These are phyloP conservation scores for Isichthys henryi DNA, from an alignment of 2,113 vertebrate species.

Conservation along the genomic window DNA sequence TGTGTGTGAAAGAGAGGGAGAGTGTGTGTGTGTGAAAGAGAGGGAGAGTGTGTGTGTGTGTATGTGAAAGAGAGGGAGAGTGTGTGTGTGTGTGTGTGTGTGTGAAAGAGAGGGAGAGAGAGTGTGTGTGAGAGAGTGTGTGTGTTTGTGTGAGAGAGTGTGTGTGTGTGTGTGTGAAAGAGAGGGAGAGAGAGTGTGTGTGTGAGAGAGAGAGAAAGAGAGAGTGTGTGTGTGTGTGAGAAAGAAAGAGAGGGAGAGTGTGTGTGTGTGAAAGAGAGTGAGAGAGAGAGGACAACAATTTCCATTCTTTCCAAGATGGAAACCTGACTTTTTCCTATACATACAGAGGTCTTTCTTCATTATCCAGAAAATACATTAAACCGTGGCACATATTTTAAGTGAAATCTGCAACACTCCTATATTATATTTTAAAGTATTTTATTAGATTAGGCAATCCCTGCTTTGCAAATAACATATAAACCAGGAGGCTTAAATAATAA, in stretches of 20 bases:
- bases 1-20: background rate
- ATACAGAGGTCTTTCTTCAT: background rate
- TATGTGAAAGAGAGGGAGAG: background rate
- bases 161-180: background rate
- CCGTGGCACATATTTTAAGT: background rate
- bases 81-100: background rate
- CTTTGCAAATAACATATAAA: background rate
- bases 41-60: no score
- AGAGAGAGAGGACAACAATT: background rate
- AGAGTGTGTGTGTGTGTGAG: background rate
- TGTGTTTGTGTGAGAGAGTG: background rate
- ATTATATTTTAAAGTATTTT: background rate
- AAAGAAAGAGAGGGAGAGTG: background rate
- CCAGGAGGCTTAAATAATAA: conserved; percentile 6
- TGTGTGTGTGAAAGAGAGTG: no score
- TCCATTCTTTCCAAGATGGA: background rate
- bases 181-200: no score
- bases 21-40: background rate
- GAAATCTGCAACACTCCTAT: background rate
- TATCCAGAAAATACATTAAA: background rate
- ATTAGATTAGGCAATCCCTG: background rate
- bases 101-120: background rate
- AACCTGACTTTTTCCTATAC: background rate
- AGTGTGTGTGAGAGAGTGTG: background rate
- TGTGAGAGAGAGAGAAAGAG: no score